Percentiles rank a stretch among this genome's conserved stretches.
phyloP scores from a whole-genome alignment of 2,113 vertebrate species.

The Eupsittula cactorum region DNA sequence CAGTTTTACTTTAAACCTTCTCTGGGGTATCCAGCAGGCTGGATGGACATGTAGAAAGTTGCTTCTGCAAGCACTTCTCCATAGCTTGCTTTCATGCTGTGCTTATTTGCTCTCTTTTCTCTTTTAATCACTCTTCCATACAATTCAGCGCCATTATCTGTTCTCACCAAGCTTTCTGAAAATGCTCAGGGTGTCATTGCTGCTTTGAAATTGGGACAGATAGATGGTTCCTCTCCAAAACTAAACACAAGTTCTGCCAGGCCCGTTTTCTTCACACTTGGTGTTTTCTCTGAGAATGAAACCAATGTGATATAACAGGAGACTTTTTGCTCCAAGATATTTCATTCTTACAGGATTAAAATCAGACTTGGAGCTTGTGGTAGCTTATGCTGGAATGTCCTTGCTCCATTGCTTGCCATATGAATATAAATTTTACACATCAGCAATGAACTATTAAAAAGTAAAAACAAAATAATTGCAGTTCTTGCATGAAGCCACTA shows the following conservation, averaged over 20 bases:
- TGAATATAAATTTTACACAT: not conserved
- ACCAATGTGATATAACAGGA: not conserved
- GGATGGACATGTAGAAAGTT: conserved; percentile 1
- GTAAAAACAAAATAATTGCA: not conserved
- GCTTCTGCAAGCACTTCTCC: conserved; percentile 12
- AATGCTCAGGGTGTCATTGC: not conserved
- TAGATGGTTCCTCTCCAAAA: conserved; percentile 39
- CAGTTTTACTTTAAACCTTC: not conserved
- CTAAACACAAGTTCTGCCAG: conserved; percentile 20
- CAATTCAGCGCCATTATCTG: not conserved
- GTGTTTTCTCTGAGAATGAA: conserved; percentile 16
- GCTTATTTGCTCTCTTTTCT: conserved; percentile 29
- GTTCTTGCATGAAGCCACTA: not conserved
- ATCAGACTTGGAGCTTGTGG: not conserved
- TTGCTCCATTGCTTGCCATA: not conserved
- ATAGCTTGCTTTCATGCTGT: conserved; percentile 29
- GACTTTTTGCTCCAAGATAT: not conserved
- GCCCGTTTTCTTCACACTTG: not conserved
- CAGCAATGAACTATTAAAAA: not conserved
- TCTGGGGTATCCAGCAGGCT: not conserved
- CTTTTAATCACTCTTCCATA: conserved; percentile 3
- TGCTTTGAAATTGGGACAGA: conserved; percentile 18
- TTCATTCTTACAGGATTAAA: not conserved
- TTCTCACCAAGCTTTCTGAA: conserved; percentile 13
- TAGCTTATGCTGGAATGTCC: not conserved